Evolutionary conservation across 1,140 invertebrate genomes (phyloP), one percentile per base, ranked within the genome.

Genomic region (Mya arenaria): DNA sequence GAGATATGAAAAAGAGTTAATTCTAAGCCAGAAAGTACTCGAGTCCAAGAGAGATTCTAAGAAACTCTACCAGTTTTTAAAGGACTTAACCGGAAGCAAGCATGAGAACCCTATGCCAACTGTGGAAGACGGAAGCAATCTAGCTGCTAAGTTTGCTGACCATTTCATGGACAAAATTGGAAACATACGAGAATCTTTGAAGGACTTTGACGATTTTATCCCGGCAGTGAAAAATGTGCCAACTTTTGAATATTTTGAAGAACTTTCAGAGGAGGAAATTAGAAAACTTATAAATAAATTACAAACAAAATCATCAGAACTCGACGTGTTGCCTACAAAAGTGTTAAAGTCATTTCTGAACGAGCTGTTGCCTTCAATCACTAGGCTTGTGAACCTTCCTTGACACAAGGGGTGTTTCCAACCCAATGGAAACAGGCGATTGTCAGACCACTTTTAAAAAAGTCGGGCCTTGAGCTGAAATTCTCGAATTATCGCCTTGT

Each of bases 151-250:
- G 23, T 83, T 83, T 73, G 72, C 44, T 1, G 63, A 83, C 62
- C 37, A 73, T 60, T 83, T 83, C 52, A 69, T 83, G 81, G 32
- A 23, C 32, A 75, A 75, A 36, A 82, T 82, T 28, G 6, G 66
- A 19, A 66, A 55, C 8, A 48, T 71, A n/a, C 37, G 79, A 25
- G 68, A 73, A 17, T 56, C 37, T 34, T 37, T 82, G 4, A 52
- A 72, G 58, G 37, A 73, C 36, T 55, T 25, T 62, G 32, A 63
- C 17, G 63, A 69, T 13, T 71, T 23, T 36, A 32, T 63, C 44
- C 36, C 66, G 5, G 15, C 25, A 13, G 0, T 25, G 4, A 73
- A 66, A 48, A 39, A 65, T 23, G 71, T 82, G 32, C 44, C 52
- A 34, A 6, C 19, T 32, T 82, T 82, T 41, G 32, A 48, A 32